phyloP scores from a whole-genome alignment of 2,113 vertebrate species.

The Mola mola region DNA sequence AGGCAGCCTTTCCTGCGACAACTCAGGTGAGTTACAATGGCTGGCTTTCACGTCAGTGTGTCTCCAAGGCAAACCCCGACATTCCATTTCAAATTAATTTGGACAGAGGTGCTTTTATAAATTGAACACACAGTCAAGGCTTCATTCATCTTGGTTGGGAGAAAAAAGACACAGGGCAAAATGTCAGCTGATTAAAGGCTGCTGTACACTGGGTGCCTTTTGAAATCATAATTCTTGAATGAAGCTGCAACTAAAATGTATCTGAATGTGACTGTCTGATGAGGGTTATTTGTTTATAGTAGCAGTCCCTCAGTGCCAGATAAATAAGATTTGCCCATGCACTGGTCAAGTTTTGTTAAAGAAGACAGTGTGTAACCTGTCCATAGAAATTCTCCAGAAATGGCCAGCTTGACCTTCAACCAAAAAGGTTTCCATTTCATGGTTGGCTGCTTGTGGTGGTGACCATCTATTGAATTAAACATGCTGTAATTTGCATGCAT shows the following conservation, averaged over 20 bases:
- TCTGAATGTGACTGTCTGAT: constrained; percentile 28
- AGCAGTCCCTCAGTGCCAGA: not conserved
- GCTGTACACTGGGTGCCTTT: constrained; percentile 14
- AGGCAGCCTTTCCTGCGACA: constrained; percentile 32
- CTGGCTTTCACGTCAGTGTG: constrained; percentile 26
- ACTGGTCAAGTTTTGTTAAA: constrained; percentile 1
- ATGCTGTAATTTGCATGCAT: constrained; percentile 33
- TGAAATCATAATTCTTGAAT: constrained; percentile 29
- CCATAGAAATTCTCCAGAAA: constrained; percentile 27
- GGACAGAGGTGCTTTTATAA: constrained; percentile 55
- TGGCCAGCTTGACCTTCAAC: constrained; percentile 28
- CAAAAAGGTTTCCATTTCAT: constrained; percentile 49
- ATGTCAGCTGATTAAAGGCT: constrained; percentile 37
- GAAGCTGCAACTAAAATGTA: not conserved
- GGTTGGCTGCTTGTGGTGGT: constrained; percentile 29
- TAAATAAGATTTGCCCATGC: not conserved
- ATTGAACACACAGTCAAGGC: constrained; percentile 35
- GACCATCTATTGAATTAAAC: constrained; percentile 52
- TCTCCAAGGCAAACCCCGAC: constrained; percentile 72
- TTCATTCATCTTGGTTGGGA: constrained; percentile 36
- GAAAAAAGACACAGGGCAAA: constrained; percentile 23
- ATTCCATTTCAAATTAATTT: constrained; percentile 66
- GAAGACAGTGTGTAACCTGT: constrained; percentile 5
- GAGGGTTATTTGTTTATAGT: not conserved
- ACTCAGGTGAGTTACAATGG: constrained; percentile 46